Base-by-base conservation (phyloP, 53 echinoderm and acorn worm genomes). In the Luidia sarsii region DNA sequence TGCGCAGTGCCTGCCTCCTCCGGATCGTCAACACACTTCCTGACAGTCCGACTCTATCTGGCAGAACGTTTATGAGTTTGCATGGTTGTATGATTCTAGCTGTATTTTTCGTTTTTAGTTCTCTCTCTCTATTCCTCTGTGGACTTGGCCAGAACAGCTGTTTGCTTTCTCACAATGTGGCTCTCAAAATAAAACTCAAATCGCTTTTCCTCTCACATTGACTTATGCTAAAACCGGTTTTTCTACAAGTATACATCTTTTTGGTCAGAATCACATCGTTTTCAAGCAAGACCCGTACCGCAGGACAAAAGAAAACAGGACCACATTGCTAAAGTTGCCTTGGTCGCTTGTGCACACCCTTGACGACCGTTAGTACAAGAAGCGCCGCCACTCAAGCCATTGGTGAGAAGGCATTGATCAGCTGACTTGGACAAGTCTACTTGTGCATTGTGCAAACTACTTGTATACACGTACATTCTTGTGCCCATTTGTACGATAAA, bases 401-500 rank as follows among this genome's bases (percentile, higher is more conserved):
- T 13, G 11, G 19, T 53, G 9, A 5, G 13, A 33, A 33, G 22
- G 21, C n/a, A 39, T 23, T 23, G 29, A 19, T 68, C 48, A 18
- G 28, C 68, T 68, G 68, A 68, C 49, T 68, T 68, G 68, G 49
- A 68, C 68, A 68, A 68, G 68, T 68, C 50, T 49, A 27, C 68
- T 29, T 48, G 45, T 28, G 68, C 68, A 46, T 24, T 68, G 68
- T 68, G 68, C 68, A 68, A 68, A 46, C 46, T 46, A 46, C 46
- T 32, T 25, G 18, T 61, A 22, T 57, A 61, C 61, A 22, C 33
- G 61, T 61, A 61, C 33, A 61, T 61, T n/a, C n/a, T n/a, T n/a
- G n/a, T n/a, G n/a, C n/a, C n/a, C n/a, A n/a, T n/a, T n/a, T n/a
- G n/a, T n/a, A n/a, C n/a, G n/a, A n/a, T n/a, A n/a, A n/a, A n/a